phyloP scores from a whole-genome alignment of 2,888 invertebrate species.

The Entomobrya multifasciata region DNA sequence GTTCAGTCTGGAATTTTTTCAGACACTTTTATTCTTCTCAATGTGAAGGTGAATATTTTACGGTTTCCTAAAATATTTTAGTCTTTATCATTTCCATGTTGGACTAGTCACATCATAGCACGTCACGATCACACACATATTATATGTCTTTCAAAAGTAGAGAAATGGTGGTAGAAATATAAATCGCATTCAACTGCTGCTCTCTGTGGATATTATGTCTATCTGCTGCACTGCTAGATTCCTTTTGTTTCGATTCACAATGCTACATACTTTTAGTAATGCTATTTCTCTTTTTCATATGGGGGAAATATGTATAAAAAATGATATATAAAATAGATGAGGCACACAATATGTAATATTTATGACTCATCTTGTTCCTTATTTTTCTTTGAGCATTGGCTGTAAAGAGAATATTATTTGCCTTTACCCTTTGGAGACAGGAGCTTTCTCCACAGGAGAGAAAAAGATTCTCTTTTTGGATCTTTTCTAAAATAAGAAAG shows the following conservation, averaged over 20 bases:
- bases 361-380: constrained; percentile 65
- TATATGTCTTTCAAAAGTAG: too few relatives aligned
- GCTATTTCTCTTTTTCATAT: constrained; percentile 1
- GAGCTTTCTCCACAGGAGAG: constrained; percentile 65
- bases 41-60: constrained; percentile 67
- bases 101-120: constrained; percentile 44
- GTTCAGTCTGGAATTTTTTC: too few relatives aligned
- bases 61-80: constrained; percentile 41
- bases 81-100: constrained; percentile 44
- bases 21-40: constrained; percentile 33
- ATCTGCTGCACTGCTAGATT: not conserved
- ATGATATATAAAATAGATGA: constrained; percentile 52
- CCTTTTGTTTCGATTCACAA: too few relatives aligned
- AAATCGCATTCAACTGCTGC: not conserved
- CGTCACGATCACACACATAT: not conserved
- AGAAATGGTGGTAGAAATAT: not conserved
- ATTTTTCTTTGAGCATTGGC: constrained; percentile 54
- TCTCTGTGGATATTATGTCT: not conserved
- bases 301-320: constrained; percentile 13
- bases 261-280: too few relatives aligned
- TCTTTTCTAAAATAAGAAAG: constrained; percentile 22
- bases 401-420: constrained; percentile 46
- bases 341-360: constrained; percentile 65
- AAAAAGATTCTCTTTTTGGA: constrained; percentile 63
- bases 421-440: constrained; percentile 68